Evolutionary conservation across 2,113 vertebrate genomes (phyloP).

Genomic region (Glareola pratincola): DNA sequence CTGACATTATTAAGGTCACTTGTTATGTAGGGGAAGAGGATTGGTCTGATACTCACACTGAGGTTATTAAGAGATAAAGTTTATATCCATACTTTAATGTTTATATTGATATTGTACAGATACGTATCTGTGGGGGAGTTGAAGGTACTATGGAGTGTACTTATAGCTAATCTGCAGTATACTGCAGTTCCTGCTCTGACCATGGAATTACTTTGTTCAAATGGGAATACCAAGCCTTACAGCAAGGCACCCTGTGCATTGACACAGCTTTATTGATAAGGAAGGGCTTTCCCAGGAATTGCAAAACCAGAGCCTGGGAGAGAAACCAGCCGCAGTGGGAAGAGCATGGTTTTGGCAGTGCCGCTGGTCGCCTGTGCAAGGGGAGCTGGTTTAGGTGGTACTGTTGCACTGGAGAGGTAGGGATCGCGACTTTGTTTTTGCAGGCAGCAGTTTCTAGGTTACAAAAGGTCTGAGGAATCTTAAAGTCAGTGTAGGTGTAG

Average conservation of each 20-base stretch:
- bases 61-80: not conserved
- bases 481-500: not conserved
- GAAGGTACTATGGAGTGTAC: not conserved
- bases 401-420: rapidly evolving
- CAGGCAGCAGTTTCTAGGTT: not conserved
- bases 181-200: rapidly evolving
- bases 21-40: not conserved
- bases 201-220: not conserved
- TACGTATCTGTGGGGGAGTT: not conserved
- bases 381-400: not conserved
- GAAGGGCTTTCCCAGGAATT: not conserved
- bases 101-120: not conserved
- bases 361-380: rapidly evolving
- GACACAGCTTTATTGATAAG: not conserved
- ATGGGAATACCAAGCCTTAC: not conserved
- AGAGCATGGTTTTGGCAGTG: not conserved
- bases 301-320: rapidly evolving
- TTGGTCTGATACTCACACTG: not conserved
- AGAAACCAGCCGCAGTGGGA: not conserved
- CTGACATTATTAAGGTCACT: not conserved
- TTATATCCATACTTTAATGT: too few relatives aligned
- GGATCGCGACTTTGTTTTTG: not conserved
- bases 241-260: not conserved
- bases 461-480: not conserved
- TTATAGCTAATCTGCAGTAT: not conserved